Conservation (phyloP, 2,888 invertebrate genomes). For the Xanthorhoe designata region DNA sequence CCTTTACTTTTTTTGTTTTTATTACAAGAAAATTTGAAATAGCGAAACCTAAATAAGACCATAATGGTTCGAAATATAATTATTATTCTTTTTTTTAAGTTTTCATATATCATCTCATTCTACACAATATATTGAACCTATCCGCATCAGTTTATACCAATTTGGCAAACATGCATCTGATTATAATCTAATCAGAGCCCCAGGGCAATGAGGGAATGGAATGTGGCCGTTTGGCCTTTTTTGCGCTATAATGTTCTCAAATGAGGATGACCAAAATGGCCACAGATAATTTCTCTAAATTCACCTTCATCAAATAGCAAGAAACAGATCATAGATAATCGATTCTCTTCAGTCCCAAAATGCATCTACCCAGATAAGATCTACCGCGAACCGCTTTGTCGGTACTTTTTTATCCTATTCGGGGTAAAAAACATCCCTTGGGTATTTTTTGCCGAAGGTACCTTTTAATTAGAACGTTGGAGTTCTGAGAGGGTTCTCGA, state of each 20-base stretch:
- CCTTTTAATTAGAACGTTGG: conserved; percentile 76
- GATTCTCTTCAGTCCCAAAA: conserved; percentile 61
- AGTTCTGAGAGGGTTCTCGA: conserved; percentile 41
- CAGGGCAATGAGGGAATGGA: conserved; percentile 8
- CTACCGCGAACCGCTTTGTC: conserved; percentile 68
- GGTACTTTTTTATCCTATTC: conserved; percentile 69
- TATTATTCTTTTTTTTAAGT: too few relatives aligned
- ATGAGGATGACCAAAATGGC: not conserved
- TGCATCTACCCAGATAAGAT: conserved; percentile 64
- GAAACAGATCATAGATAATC: conserved; percentile 53
- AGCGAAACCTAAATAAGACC: too few relatives aligned
- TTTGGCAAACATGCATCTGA: conserved; percentile 20
- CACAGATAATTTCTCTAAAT: conserved; percentile 11
- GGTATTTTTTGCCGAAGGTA: conserved; percentile 70
- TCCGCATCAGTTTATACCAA: conserved; percentile 11
- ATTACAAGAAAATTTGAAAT: too few relatives aligned
- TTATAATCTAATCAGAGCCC: conserved; percentile 17
- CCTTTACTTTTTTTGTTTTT: too few relatives aligned
- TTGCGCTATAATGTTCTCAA: conserved; percentile 10
- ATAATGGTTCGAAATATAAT: too few relatives aligned
- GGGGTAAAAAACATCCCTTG: conserved; percentile 67
- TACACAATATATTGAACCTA: too few relatives aligned
- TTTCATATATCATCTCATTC: too few relatives aligned
- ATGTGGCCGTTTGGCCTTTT: conserved; percentile 15
- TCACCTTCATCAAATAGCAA: conserved; percentile 42